Percentiles rank a stretch among this genome's conserved stretches.
Conservation (phyloP, 1,140 invertebrate species). For the Pseudomyrmex concolor region DNA sequence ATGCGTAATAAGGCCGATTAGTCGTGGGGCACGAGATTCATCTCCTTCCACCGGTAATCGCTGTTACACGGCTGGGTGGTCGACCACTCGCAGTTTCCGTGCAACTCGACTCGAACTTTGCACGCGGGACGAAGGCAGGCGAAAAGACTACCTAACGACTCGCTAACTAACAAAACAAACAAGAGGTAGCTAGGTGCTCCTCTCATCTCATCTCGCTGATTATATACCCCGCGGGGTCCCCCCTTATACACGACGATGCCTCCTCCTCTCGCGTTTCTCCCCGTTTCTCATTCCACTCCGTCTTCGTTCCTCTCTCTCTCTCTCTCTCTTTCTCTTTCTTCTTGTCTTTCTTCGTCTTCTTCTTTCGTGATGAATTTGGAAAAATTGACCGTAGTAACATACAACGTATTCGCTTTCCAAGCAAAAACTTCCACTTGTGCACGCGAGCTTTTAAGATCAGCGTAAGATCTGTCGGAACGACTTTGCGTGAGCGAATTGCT, state of each 20-base stretch:
- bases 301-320: slow-evolving; percentile 30
- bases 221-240: slow-evolving; percentile 80
- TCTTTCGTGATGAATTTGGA: slow-evolving; percentile 29
- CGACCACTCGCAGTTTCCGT: slow-evolving; percentile 51
- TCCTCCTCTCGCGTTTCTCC: slow-evolving; percentile 35
- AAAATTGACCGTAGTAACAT: slow-evolving; percentile 11
- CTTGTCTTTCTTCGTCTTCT: background rate
- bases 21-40: slow-evolving; percentile 18
- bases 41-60: background rate
- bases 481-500: background rate
- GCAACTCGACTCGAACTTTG: slow-evolving; percentile 29
- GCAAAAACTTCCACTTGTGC: background rate
- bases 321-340: slow-evolving; percentile 43
- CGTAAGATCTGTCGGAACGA: background rate
- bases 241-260: slow-evolving; percentile 61
- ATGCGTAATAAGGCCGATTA: slow-evolving; percentile 51
- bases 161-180: slow-evolving; percentile 84
- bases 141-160: slow-evolving; percentile 77
- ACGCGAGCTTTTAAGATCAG: background rate
- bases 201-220: slow-evolving; percentile 82
- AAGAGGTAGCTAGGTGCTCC: slow-evolving; percentile 77
- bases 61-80: slow-evolving; percentile 44
- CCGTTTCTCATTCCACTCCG: background rate
- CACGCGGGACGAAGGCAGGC: background rate
- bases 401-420: background rate